Base-by-base conservation (phyloP, 2,888 invertebrate genomes). In the Acleris laterana region DNA sequence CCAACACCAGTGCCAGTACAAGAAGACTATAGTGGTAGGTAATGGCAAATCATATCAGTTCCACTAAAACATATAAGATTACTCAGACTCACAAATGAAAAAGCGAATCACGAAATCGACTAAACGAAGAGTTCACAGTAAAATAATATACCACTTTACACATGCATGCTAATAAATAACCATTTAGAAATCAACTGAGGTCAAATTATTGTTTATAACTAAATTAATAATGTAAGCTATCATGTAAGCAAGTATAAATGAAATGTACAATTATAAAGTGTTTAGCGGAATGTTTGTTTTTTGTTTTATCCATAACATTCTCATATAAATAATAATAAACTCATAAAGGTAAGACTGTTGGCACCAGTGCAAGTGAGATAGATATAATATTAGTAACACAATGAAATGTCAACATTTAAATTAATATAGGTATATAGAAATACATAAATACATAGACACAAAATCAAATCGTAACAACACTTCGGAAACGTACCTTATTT, bases 1-100 rank as follows among this genome's bases (percentile, higher is more conserved):
- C 77, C 78, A 90, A 92, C 92, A 93, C 92, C 91, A 89, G 93
- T 93, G 93, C 92, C 93, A 92, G 90, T 90, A 89, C 89, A 89
- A 88, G 84, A 90, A 85, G 80, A 86, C 91, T 92, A 92, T 78
- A 82, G 92, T 93, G 92, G 87, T 87, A 86, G 90, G 87, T 88
- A 85, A 90, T 87, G 86, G 87, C 89, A 90, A 90, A 85, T 84
- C 84, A 90, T 73, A 75, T 66, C 78, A 78, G 74, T 79, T 82
- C 85, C 87, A 87, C 83, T 77, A 77, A 69, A 71, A 74, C 75
- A 77, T 71, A 69, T 71, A 69, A 84, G 85, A 84, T 80, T 78
- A 82, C 77, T 83, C 82, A 83, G 68, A 71, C 72, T 72, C 75
- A 72, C 68, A 67, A 64, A 61, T 64, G 51, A 66, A 52, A 52